Evolutionary conservation across 2,113 vertebrate genomes (phyloP), one percentile per base, ranked within the genome.

Genomic region (Caracal caracal): DNA sequence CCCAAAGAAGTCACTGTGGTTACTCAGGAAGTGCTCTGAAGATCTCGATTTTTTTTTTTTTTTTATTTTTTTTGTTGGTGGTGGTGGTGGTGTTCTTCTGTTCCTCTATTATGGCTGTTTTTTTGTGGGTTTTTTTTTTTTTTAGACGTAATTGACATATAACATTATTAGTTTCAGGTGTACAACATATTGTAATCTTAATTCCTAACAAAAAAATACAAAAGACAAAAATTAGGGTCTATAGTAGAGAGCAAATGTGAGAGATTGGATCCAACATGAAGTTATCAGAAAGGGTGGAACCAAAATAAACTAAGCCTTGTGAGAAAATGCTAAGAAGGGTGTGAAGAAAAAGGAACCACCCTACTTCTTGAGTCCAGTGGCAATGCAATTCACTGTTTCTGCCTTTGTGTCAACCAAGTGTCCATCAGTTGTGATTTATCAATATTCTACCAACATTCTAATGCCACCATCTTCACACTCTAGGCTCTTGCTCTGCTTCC

Each of bases 31-130:
- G 63, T 10, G 24, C 75, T 75, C 66, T 75, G 28, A 65, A n/a
- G 33, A 53, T 43, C 53, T 53, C 17, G 59, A 26, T 49, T 89
- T 37, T 92, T 37, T 10, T 37, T 92, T 37, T 2, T 16, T 5
- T 61, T 20, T 49, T n/a, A n/a, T n/a, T n/a, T 75, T n/a, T 30
- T 10, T 56, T 56, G 10, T 0, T 73, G 37, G 0, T 75, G 40
- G 24, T 75, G 40, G 12, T 43, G 71, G 12, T 43, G 24, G 40
- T 43, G 37, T 8, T 73, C 35, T 35, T 73, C 49, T 75, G 70
- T 88, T 75, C 33, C 40, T 84, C 17, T 24, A 37, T 51, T 65
- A 75, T 15, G 65, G n/a, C 26, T 51, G 40, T 85, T 51, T 93
- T 66, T 78, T 6, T 78, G 28, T 66, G 66, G 49, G 28, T 22